Evolutionary conservation across 92 coral and sea anemone species (phyloP).

Genomic region (Porites divaricata): DNA sequence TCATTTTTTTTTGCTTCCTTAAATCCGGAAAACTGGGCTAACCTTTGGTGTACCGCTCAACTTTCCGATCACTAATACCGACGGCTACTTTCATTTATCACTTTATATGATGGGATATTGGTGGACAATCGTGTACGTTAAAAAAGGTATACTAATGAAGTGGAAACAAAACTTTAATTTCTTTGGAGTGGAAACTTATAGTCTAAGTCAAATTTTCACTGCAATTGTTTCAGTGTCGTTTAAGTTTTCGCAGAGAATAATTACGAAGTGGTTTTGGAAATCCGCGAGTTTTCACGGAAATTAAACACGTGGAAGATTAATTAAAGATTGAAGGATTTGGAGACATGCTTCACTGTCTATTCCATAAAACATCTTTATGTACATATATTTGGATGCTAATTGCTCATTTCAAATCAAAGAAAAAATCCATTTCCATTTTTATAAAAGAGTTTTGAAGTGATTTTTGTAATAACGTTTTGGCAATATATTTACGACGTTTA

Average conservation of each 20-base stretch:
- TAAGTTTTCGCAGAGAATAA: not conserved
- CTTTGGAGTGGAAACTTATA: no score
- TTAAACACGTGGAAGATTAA: not conserved
- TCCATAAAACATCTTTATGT: not conserved
- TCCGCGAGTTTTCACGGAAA: not conserved
- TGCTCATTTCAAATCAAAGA: not conserved
- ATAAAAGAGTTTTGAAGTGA: not conserved
- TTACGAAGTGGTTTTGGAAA: not conserved
- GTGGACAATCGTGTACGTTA: not conserved
- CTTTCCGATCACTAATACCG: not conserved
- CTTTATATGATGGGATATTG: no score
- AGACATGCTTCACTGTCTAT: not conserved
- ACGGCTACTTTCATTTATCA: not conserved
- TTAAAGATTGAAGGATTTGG: not conserved
- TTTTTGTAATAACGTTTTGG: conserved; percentile 16
- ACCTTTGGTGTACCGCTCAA: not conserved
- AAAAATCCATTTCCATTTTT: not conserved
- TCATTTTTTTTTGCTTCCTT: conserved; percentile 10
- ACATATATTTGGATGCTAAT: not conserved
- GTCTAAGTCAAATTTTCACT: no score
- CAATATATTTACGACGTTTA: not conserved
- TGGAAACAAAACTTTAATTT: no score
- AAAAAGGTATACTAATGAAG: not conserved
- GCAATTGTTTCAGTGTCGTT: no score
- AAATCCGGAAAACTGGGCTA: conserved; percentile 5